phyloP scores from a whole-genome alignment of 2,888 invertebrate genomes.

The Dynastes tityus region DNA sequence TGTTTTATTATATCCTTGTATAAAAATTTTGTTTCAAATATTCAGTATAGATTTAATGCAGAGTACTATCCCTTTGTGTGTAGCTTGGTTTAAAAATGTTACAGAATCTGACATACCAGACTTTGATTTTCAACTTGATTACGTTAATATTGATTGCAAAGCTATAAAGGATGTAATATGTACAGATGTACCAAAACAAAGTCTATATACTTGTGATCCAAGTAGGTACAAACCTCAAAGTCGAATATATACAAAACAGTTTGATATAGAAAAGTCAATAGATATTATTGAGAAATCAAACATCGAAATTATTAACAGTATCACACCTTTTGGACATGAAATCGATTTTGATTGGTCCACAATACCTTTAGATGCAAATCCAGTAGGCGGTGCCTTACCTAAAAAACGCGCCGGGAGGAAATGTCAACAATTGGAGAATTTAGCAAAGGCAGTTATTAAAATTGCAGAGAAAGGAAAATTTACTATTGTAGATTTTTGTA shows the following conservation, averaged over 20 bases:
- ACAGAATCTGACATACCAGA: constrained; percentile 16
- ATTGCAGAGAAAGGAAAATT: constrained; percentile 71
- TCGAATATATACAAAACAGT: constrained; percentile 83
- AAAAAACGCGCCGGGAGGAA: constrained; percentile 82
- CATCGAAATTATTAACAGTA: constrained; percentile 66
- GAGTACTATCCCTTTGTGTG: constrained; percentile 75
- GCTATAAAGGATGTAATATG: constrained; percentile 52
- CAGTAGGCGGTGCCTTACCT: constrained; percentile 86
- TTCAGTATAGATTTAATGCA: constrained; percentile 67
- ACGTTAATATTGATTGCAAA: constrained; percentile 57
- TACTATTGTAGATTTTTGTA: constrained; percentile 93
- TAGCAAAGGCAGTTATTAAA: constrained; percentile 83
- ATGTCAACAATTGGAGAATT: constrained; percentile 89
- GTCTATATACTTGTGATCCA: constrained; percentile 85
- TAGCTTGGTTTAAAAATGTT: constrained; percentile 76
- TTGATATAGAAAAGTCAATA: constrained; percentile 80
- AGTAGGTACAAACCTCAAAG: constrained; percentile 83
- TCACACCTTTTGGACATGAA: constrained; percentile 68
- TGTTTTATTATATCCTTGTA: constrained; percentile 83
- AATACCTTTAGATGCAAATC: constrained; percentile 84
- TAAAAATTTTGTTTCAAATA: constrained; percentile 75
- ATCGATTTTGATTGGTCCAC: constrained; percentile 78
- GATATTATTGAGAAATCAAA: constrained; percentile 70
- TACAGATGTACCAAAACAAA: constrained; percentile 68
- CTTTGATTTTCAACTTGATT: constrained; percentile 18